Evolutionary conservation across 2,797 vertebrate genomes (phyloP).

Genomic region (Sebastiscus albofasciatus): DNA sequence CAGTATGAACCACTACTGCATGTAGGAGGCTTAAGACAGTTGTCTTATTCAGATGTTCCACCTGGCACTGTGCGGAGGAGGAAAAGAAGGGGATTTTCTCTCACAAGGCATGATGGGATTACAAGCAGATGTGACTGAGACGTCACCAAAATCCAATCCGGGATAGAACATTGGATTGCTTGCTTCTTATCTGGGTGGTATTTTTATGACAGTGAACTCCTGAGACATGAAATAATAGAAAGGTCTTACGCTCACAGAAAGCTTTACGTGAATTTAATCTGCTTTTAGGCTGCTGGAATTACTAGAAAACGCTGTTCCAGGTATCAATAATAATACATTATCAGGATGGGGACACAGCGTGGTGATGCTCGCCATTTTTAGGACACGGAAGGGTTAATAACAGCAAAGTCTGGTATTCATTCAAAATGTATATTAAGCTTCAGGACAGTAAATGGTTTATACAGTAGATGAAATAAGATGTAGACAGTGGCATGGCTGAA

Average conservation of each 20-base stretch:
- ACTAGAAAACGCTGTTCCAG: not conserved
- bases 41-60: slow-evolving; percentile 48
- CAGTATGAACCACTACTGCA: slow-evolving; percentile 1
- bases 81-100: slow-evolving; percentile 52
- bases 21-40: slow-evolving; percentile 14
- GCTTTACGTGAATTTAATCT: slow-evolving; percentile 18
- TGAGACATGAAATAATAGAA: slow-evolving; percentile 30
- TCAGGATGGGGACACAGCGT: not conserved
- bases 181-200: slow-evolving; percentile 38
- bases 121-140: slow-evolving; percentile 69
- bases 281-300: not conserved
- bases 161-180: slow-evolving; percentile 36
- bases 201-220: slow-evolving; percentile 31
- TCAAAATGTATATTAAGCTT: not conserved
- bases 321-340: not conserved
- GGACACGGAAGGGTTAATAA: not conserved
- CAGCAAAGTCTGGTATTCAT: not conserved
- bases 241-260: slow-evolving; percentile 12
- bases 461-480: not conserved
- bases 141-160: slow-evolving; percentile 47
- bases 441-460: not conserved
- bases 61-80: slow-evolving; percentile 56
- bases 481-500: not conserved
- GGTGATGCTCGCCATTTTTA: not conserved
- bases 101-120: slow-evolving; percentile 61